Conservation (phyloP, 2,888 invertebrate genomes). For the Pachydiplax longipennis region DNA sequence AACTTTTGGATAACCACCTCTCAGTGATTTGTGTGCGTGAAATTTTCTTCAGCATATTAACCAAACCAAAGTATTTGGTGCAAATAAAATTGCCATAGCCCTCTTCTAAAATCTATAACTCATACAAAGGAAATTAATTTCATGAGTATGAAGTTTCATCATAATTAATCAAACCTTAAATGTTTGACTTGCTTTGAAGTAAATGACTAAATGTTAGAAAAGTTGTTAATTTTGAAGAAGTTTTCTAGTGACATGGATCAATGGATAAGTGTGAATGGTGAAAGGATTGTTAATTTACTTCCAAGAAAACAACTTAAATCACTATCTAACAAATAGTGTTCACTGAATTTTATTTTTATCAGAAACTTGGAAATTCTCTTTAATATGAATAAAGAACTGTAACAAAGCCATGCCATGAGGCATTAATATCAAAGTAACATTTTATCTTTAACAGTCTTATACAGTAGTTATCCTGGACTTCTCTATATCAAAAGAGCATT, state of each 20-base stretch:
- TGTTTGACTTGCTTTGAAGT: not conserved
- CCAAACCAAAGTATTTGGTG: slow-evolving; percentile 8
- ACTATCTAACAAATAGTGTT: not conserved
- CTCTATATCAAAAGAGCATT: not conserved
- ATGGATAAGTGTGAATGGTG: not conserved
- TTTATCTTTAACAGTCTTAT: slow-evolving; percentile 39
- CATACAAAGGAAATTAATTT: not conserved
- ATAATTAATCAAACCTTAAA: not conserved
- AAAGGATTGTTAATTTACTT: not conserved
- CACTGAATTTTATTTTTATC: not conserved
- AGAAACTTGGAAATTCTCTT: not conserved
- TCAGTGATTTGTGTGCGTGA: slow-evolving; percentile 7
- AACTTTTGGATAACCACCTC: not conserved
- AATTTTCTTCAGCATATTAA: not conserved
- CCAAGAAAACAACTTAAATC: not conserved
- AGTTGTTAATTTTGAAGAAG: not conserved
- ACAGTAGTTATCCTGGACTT: not conserved
- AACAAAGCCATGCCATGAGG: slow-evolving; percentile 22
- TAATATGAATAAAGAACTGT: not conserved
- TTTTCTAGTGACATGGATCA: not conserved
- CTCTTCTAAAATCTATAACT: not conserved
- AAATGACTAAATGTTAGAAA: not conserved
- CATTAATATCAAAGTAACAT: slow-evolving; percentile 26
- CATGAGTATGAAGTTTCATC: not conserved
- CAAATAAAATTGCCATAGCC: not conserved